Percentiles rank a stretch among this genome's conserved stretches.
Evolutionary conservation across 2,797 vertebrate genomes (phyloP).

Genomic region (Oreochromis mossambicus): DNA sequence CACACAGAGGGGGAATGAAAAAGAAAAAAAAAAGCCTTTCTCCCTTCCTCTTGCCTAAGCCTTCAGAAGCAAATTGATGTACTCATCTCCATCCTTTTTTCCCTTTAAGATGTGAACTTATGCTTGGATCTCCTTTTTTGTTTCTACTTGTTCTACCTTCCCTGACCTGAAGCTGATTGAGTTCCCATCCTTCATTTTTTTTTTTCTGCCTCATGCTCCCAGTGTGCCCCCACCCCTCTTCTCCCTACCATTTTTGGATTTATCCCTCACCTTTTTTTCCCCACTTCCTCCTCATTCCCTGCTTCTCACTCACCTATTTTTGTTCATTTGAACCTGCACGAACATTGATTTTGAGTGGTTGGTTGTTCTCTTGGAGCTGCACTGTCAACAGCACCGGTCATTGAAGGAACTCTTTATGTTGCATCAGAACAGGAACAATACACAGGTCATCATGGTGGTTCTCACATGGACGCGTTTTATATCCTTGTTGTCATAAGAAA

Average conservation of each 20-base stretch:
- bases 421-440: constrained; percentile 70
- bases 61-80: constrained; percentile 88
- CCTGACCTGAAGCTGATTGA: constrained; percentile 64
- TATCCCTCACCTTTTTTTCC: constrained; percentile 19
- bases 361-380: constrained; percentile 79
- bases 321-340: constrained; percentile 80
- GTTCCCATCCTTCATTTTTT: constrained; percentile 61
- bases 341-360: constrained; percentile 83
- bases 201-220: constrained; percentile 40
- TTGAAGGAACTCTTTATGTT: constrained; percentile 81
- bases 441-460: constrained; percentile 70
- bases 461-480: constrained; percentile 68
- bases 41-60: constrained; percentile 62
- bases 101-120: constrained; percentile 93
- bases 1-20: constrained; percentile 67
- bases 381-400: constrained; percentile 75
- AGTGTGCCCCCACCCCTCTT: constrained; percentile 31
- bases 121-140: constrained; percentile 91
- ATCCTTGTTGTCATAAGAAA: constrained; percentile 71
- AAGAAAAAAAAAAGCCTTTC: constrained; percentile 68
- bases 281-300: constrained; percentile 47
- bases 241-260: constrained; percentile 67
- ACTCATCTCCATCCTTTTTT: constrained; percentile 84
- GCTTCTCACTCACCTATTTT: constrained; percentile 65
- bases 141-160: constrained; percentile 52